Evolutionary conservation across 2,888 invertebrate species (phyloP), one percentile per base, ranked within the genome.

Genomic region (Drosophila fulvimacula): DNA sequence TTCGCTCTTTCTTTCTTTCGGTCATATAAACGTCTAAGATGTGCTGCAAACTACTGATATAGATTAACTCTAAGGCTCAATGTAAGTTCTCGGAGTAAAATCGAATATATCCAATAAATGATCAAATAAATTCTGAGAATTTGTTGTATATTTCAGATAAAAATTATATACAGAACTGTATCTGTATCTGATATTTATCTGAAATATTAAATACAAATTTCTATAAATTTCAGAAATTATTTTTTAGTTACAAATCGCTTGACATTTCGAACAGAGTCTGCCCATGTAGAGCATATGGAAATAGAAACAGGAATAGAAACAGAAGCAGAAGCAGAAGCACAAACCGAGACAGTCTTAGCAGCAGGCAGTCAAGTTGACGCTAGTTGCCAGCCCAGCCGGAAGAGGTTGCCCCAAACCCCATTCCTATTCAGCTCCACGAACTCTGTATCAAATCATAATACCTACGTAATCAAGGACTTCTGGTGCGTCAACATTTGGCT

Each of bases 401-500:
- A 30, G 30, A 30, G 30, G 30, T 7, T 30, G 30, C 27, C 32
- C 44, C 57, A 32, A 32, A 21, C 13, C 17, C n/a, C 19, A 27
- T 5, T 1, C 30, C 19, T 3, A 5, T 30, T 5, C 48, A 48
- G 48, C 48, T n/a, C 7, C 15, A 27, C 21, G 17, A 42, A 30
- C 38, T 32, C 30, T 61, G 39, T 21, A 75, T 71, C 56, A 63
- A 76, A 75, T 76, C 76, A 71, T 71, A 76, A 76, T 67, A 34
- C 34, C 44, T 17, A 67, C 71, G 56, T 63, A 76, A 76, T 74
- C 73, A 73, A 74, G 60, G 38, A 73, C 41, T 69, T 60, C 30
- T 36, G 41, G 38, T 34, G 13, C 15, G 34, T 13, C n/a, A 3
- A 3, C 21, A 21, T 21, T n/a, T 11, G 21, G 17, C 24, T 24